Base-by-base conservation (phyloP, 1,140 invertebrate genomes). In the Whitmania pigra region DNA sequence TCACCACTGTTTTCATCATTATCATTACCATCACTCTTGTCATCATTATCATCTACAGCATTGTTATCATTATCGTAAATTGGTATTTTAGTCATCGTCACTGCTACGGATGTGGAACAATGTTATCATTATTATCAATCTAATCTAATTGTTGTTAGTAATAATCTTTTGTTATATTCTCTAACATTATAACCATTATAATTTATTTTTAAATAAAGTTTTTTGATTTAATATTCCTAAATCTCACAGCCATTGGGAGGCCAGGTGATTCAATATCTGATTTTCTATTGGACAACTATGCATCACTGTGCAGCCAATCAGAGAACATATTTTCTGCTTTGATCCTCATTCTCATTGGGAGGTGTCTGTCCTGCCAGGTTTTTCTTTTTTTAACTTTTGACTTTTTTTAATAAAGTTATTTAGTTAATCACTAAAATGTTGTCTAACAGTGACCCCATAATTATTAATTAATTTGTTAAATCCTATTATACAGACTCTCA, bases 241-340 rank as follows among this genome's bases (percentile, higher is more conserved):
- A 31, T 31, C 18, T 63, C 20, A 20, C 43, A 63, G 22, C 57
- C 22, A 63, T 13, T 31, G 11, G 4, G 57, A 22, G 57, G 22
- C 2, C 2, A 18, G 29, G 6, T 1, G 57, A 22, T 25, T 49
- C 29, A 18, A 25, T 63, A 0, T 25, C 57, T 63, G 57, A 63
- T 31, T 25, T 25, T 22, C 22, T 63, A 31, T 63, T 22, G 57
- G 57, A 63, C 7, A 20, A 63, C 9, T 25, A 25, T 31, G 57
- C 29, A 11, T 25, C 22, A 13, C 22, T 63, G 5, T 70, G 69
- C 43, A 53, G 31, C 36, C 69, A 70, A 53, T 70, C 69, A 22
- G 31, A 43, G 43, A 70, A 70, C 49, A 70, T 70, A 7, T 70
- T 36, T 54, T 53, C 43, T 9, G 40, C 69, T 1, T 53, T 53